Evolutionary conservation across 2,113 vertebrate genomes (phyloP).

Genomic region (Hypanus sabinus): DNA sequence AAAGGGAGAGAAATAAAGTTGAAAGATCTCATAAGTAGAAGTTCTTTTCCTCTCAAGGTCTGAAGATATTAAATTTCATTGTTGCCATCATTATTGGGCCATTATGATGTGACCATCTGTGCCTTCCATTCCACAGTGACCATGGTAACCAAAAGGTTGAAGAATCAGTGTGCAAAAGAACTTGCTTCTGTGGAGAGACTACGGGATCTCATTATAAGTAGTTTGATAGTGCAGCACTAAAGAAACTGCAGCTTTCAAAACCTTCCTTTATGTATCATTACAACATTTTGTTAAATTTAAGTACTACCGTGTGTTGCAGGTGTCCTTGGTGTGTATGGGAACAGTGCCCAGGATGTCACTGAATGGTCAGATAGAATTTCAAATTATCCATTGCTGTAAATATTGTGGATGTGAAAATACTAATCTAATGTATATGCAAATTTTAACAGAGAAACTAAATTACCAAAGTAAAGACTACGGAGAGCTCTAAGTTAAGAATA

Average conservation of each 20-base stretch:
- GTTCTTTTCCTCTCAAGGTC: neutral
- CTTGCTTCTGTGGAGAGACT: neutral
- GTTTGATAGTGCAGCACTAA: neutral
- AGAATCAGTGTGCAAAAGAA: neutral
- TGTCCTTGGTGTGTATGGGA: neutral
- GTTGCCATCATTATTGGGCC: slow-evolving; percentile 6
- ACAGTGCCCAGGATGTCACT: neutral
- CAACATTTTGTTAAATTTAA: neutral
- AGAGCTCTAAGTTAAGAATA: no score
- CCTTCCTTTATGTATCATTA: neutral
- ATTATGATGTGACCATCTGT: neutral
- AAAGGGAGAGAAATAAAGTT: neutral
- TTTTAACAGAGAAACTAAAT: neutral
- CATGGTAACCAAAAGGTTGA: neutral
- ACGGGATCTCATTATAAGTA: no score
- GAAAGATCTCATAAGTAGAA: neutral
- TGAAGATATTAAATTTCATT: neutral
- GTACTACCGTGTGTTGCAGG: neutral
- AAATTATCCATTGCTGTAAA: neutral
- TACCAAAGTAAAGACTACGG: neutral
- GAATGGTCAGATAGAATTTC: neutral
- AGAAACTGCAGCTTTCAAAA: neutral
- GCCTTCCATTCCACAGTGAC: neutral
- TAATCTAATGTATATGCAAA: neutral
- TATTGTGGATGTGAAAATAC: neutral